Conservation (phyloP, 2,888 invertebrate genomes). For the Mythimna vitellina region DNA sequence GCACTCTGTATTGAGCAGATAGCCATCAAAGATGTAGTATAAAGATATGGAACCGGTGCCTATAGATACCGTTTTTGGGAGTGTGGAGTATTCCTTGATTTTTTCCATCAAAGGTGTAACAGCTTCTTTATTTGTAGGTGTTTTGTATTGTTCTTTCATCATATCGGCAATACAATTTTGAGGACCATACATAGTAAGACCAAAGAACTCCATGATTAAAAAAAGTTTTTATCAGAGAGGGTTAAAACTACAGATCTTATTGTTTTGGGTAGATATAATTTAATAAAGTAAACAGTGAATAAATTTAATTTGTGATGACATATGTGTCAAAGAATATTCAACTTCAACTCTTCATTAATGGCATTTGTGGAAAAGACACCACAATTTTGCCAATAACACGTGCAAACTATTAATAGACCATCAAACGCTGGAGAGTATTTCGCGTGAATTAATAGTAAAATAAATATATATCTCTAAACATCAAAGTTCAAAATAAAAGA, state of each 20-base stretch:
- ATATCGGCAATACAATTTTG: conserved; percentile 87
- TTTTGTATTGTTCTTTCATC: conserved; percentile 83
- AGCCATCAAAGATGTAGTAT: neutral
- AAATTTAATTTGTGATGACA: no score
- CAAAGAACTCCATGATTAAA: conserved; percentile 89
- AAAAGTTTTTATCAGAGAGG: neutral
- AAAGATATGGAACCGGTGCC: neutral
- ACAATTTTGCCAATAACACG: no score
- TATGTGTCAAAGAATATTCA: no score
- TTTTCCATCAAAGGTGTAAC: conserved; percentile 78
- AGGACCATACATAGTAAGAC: conserved; percentile 86
- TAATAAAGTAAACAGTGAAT: neutral
- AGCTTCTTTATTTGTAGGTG: conserved; percentile 82
- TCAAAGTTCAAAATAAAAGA: no score
- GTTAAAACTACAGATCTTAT: neutral
- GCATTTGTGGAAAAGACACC: no score
- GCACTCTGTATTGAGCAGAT: neutral
- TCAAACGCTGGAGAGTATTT: no score
- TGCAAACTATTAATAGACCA: no score
- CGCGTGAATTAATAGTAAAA: no score
- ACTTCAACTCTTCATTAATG: no score
- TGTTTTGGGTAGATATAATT: neutral
- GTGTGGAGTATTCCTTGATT: conserved; percentile 76
- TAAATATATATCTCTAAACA: no score
- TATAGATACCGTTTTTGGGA: conserved; percentile 71